These are phyloP conservation scores for Pseudorhiza aurosa DNA, from an alignment of 30 jellyfish, hydroid and myxozoan genomes.

Conservation along the genomic window DNA sequence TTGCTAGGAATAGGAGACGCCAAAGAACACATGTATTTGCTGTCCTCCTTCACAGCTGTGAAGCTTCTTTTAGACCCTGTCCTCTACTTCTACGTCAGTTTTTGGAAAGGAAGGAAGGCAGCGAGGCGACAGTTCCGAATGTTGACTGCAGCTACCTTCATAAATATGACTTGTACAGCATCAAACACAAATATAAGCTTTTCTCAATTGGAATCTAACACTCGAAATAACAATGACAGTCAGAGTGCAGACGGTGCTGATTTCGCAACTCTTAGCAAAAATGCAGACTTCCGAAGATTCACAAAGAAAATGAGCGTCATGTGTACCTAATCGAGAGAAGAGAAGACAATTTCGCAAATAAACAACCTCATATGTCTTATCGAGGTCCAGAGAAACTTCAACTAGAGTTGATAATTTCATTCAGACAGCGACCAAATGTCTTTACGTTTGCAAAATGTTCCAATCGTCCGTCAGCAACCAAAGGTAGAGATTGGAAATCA, in stretches of 20 bases:
- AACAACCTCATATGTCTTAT: too few species aligned
- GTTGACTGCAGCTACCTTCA: constrained; percentile 8
- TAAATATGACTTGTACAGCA: not conserved
- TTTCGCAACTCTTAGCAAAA: not conserved
- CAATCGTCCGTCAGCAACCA: too few species aligned
- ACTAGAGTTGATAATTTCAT: too few species aligned
- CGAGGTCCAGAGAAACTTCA: too few species aligned
- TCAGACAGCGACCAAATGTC: too few species aligned
- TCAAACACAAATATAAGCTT: not conserved
- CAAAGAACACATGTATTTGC: not conserved
- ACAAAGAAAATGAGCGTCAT: constrained; percentile 1
- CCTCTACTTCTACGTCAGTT: constrained; percentile 10
- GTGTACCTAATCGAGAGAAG: not conserved
- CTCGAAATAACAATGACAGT: not conserved
- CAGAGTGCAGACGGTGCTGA: not conserved
- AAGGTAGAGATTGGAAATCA: too few species aligned
- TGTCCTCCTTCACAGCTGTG: constrained; percentile 1
- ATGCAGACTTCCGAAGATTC: constrained; percentile 10
- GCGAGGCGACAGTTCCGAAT: not conserved
- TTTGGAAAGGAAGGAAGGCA: constrained; percentile 11
- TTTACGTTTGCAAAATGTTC: too few species aligned
- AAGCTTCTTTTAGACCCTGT: constrained; percentile 43
- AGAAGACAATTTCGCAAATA: too few species aligned
- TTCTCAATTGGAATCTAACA: not conserved
- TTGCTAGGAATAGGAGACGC: not conserved